Percentiles rank a stretch among this genome's conserved stretches.
Evolutionary conservation across 2,888 invertebrate genomes (phyloP).

Genomic region (Eretmocerus hayati): DNA sequence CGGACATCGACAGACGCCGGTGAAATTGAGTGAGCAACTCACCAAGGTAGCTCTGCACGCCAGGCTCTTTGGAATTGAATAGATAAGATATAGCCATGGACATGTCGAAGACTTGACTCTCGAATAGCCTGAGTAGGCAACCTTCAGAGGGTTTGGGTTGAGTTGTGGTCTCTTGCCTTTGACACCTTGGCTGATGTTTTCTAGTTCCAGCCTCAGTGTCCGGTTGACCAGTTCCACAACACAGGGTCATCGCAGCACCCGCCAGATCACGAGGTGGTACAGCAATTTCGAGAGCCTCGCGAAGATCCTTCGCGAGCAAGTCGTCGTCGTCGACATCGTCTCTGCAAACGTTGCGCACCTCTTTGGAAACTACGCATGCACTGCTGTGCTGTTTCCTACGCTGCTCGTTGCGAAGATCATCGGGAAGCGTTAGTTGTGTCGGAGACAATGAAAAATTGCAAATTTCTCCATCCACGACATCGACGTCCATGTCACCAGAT

Average conservation of each 20-base stretch:
- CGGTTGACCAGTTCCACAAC: conserved; percentile 41
- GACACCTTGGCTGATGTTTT: conserved; percentile 38
- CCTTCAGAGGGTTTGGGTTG: conserved; percentile 53
- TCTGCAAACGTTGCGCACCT: not conserved
- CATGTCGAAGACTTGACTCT: conserved; percentile 96
- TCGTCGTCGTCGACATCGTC: not conserved
- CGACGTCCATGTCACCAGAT: conserved; percentile 42
- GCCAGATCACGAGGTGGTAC: conserved; percentile 36
- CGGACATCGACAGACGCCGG: not conserved
- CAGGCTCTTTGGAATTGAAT: conserved; percentile 96
- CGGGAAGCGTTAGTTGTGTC: conserved; percentile 31
- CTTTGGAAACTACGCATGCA: not conserved
- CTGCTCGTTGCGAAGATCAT: conserved; percentile 22
- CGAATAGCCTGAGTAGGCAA: conserved; percentile 81
- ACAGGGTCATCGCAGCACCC: conserved; percentile 41
- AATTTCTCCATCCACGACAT: conserved; percentile 42
- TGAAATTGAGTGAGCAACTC: too few species aligned
- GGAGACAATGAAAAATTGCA: conserved; percentile 39
- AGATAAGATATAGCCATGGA: conserved; percentile 97
- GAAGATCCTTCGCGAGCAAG: not conserved
- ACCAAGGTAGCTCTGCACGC: conserved; percentile 94
- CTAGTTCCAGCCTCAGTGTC: conserved; percentile 30
- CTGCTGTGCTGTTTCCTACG: not conserved
- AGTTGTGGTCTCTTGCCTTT: conserved; percentile 38
- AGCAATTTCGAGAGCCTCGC: not conserved